These are phyloP conservation scores for Drepanosiphum platanoidis DNA, from an alignment of 2,888 invertebrate genomes.

Conservation along the genomic window DNA sequence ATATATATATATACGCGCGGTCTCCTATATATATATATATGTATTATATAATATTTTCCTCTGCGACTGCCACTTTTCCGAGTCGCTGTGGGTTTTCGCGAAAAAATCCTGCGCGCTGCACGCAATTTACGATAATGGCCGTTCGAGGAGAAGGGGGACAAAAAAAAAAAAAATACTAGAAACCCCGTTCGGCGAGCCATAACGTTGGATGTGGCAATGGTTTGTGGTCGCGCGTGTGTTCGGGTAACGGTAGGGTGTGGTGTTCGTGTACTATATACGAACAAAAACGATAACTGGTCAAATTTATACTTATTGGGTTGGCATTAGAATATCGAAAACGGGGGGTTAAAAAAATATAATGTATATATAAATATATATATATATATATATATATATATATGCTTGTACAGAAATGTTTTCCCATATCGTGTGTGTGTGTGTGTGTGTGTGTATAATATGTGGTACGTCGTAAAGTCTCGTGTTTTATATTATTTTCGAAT, in stretches of 20 bases:
- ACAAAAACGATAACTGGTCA: conserved; percentile 51
- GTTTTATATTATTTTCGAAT: neutral
- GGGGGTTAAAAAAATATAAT: neutral
- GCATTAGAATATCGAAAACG: conserved; percentile 45
- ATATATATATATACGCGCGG: too few relatives aligned
- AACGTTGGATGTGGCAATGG: neutral
- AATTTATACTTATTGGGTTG: conserved; percentile 52
- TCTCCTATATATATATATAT: too few relatives aligned
- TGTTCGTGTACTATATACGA: neutral
- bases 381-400: neutral
- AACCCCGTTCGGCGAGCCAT: conserved; percentile 11
- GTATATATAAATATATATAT: neutral
- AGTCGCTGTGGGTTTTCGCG: neutral
- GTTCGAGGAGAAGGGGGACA: neutral
- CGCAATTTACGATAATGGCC: conserved; percentile 24
- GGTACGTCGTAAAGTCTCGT: neutral
- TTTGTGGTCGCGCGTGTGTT: neutral
- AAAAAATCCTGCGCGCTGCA: neutral
- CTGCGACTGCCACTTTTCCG: neutral
- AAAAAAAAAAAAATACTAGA: neutral
- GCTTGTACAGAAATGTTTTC: neutral
- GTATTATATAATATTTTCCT: neutral
- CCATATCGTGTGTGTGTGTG: neutral
- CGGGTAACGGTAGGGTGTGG: neutral
- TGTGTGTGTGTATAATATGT: neutral